Base-by-base conservation (phyloP, 1,140 invertebrate species). In the Aculops lycopersici region DNA sequence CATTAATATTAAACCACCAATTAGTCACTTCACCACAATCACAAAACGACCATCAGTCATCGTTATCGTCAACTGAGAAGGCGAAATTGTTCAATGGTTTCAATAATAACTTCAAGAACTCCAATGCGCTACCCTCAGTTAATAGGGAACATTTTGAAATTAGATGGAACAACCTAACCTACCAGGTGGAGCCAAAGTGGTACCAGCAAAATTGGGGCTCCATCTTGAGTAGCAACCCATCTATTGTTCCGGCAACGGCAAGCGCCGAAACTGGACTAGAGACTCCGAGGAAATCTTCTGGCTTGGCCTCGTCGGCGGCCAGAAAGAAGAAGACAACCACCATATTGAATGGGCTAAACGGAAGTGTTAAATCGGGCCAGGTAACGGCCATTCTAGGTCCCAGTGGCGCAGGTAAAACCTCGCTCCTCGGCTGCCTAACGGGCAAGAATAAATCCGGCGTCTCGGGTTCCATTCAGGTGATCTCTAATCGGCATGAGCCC, bases 351-450 rank as follows among this genome's bases (percentile, higher is more conserved):
- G 66, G 64, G 31, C 60, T 76, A 8, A 73, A 62, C 36, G 55
- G 55, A 21, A 38, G 39, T 21, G 20, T 53, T 13, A 20, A 41
- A n/a, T 41, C 45, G 12, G 61, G 63, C 3, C 50, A 63, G 36
- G 47, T 64, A 39, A 59, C 58, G 2, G 63, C 61, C 17, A 59
- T 64, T 14, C 62, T 64, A 58, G 63, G 63, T 1, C 63, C 63
- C n/a, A 80, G 75, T 12, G 63, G 63, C 2, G 61, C 62, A 12
- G 63, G 62, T 12, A 64, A 64, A 47, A 62, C 60, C 1, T 59
- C 63, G 3, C 41, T 55, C 1, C 37, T 55, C 3, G 53, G 53
- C 49, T 41, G 57, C 56, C 44, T 49, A 39, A 35, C 52, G 49
- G 43, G 43, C n/a, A 41, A 36, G n/a, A 8, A 38, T 3, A 38